Conservation (phyloP, 2,888 invertebrate species). For the Synanthedon tipuliformis region DNA sequence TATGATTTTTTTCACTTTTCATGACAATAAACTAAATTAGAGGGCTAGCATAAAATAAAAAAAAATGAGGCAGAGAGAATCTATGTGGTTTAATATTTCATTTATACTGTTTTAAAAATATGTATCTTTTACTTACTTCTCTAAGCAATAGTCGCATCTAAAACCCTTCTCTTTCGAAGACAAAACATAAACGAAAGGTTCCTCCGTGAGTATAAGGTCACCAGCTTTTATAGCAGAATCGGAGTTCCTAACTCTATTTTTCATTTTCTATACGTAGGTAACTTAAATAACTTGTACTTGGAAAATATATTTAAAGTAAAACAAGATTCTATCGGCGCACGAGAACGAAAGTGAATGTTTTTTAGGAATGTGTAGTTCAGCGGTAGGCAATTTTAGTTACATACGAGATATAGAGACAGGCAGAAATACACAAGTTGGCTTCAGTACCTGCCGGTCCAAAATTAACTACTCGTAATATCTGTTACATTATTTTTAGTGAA, state of each 20-base stretch:
- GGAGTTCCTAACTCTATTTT: slow-evolving; percentile 49
- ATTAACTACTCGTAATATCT: slow-evolving; percentile 35
- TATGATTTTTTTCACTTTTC: too few relatives aligned
- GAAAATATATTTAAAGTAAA: slow-evolving; percentile 1
- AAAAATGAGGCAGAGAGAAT: too few relatives aligned
- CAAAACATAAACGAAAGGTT: slow-evolving; percentile 81
- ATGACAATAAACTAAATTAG: too few relatives aligned
- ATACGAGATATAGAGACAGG: slow-evolving; percentile 24
- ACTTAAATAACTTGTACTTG: neutral
- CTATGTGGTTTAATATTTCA: too few relatives aligned
- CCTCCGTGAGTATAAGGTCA: slow-evolving; percentile 75
- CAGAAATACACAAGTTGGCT: slow-evolving; percentile 46
- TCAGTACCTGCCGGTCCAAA: slow-evolving; percentile 49
- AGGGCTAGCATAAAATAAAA: too few relatives aligned
- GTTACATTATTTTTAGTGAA: slow-evolving; percentile 62
- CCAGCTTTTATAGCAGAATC: slow-evolving; percentile 69
- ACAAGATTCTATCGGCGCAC: slow-evolving; percentile 6
- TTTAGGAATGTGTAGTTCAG: slow-evolving; percentile 32
- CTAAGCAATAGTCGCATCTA: slow-evolving; percentile 82
- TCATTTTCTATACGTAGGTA: slow-evolving; percentile 30
- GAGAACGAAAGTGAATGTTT: slow-evolving; percentile 26
- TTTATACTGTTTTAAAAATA: too few relatives aligned
- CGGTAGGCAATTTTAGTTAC: slow-evolving; percentile 1
- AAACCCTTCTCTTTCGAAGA: slow-evolving; percentile 76
- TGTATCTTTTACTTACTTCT: slow-evolving; percentile 71